phyloP scores from a whole-genome alignment of 2,888 invertebrate genomes.

The Agonum fuliginosum region DNA sequence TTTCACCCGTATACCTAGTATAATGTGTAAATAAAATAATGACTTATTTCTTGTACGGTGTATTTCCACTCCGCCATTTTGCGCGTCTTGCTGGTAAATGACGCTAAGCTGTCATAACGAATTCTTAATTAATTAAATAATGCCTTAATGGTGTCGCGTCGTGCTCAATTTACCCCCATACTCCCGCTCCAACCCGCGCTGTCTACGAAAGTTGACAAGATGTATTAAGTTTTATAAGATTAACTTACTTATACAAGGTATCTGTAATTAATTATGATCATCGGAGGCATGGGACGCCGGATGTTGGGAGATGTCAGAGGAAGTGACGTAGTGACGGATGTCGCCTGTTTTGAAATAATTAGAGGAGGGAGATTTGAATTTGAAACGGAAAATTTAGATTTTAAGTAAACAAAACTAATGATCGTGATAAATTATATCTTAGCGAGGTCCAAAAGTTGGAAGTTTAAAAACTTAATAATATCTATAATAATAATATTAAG shows the following conservation, averaged over 20 bases:
- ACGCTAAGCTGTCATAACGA: constrained; percentile 59
- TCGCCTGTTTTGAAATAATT: neutral
- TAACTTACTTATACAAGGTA: constrained; percentile 49
- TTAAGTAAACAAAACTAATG: no score
- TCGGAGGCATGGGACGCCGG: constrained; percentile 15
- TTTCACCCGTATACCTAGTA: neutral
- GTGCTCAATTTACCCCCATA: neutral
- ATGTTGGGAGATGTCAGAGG: neutral
- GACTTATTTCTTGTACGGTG: neutral
- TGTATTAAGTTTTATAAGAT: constrained; percentile 59
- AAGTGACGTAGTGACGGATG: neutral
- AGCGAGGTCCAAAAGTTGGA: no score
- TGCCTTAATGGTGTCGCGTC: constrained; percentile 55
- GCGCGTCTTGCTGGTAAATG: constrained; percentile 24
- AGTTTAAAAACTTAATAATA: no score
- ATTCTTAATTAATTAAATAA: constrained; percentile 59
- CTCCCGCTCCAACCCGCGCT: constrained; percentile 1
- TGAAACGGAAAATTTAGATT: no score
- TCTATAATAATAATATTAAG: no score
- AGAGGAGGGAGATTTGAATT: neutral
- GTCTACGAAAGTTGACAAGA: constrained; percentile 39
- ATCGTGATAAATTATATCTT: no score
- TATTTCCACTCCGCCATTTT: neutral
- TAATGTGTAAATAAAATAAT: neutral
- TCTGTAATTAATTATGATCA: constrained; percentile 57